Evolutionary conservation across 2,113 vertebrate genomes (phyloP).

Genomic region (Panthera uncia): DNA sequence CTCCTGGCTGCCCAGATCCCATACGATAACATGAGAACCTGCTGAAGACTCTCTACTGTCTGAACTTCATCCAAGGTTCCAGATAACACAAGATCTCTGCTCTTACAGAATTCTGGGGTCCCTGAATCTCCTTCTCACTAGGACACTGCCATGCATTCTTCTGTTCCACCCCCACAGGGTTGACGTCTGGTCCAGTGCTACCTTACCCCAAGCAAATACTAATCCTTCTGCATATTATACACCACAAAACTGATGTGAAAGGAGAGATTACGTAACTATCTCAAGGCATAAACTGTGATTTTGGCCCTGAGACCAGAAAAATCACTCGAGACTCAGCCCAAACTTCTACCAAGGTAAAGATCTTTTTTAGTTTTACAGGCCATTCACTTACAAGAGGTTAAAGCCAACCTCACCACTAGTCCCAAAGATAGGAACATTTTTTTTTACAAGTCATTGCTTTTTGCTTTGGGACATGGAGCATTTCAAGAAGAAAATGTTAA

Average conservation of each 20-base stretch:
- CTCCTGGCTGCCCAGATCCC: not conserved
- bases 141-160: rapidly evolving
- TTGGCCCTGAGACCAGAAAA: not conserved
- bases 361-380: not conserved
- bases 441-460: not conserved
- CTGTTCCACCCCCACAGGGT: not conserved
- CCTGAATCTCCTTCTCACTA: not conserved
- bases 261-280: not conserved
- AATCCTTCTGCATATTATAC: not conserved
- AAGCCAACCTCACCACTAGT: not conserved
- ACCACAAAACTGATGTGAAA: not conserved
- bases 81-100: not conserved
- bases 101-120: not conserved
- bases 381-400: not conserved
- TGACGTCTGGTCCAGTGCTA: not conserved
- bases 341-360: not conserved
- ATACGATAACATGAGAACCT: not conserved
- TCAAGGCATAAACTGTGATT: not conserved
- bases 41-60: not conserved
- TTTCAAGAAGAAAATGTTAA: not conserved
- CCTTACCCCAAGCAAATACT: not conserved
- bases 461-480: not conserved
- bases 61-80: not conserved
- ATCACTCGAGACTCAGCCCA: not conserved
- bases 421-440: not conserved